phyloP scores from a whole-genome alignment of 2,888 invertebrate genomes.

The Hofmannophila pseudospretella region DNA sequence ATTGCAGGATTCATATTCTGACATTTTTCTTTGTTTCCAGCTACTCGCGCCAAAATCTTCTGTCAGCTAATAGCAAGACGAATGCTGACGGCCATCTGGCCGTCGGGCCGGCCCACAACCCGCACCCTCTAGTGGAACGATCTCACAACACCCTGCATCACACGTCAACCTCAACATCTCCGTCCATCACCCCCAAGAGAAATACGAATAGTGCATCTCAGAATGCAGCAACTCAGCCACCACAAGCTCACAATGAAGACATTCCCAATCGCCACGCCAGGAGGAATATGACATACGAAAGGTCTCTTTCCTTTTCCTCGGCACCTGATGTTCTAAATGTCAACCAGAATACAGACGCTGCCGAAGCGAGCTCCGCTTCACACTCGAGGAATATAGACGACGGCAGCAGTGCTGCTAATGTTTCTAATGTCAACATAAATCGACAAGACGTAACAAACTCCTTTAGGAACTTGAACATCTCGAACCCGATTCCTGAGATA shows the following conservation, averaged over 20 bases:
- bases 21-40: conserved; percentile 63
- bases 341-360: conserved; percentile 55
- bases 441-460: conserved; percentile 46
- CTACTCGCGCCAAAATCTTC: conserved; percentile 92
- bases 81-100: conserved; percentile 79
- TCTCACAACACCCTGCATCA: conserved; percentile 73
- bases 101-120: conserved; percentile 44
- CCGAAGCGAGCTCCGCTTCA: conserved; percentile 24
- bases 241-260: conserved; percentile 27
- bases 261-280: conserved; percentile 30
- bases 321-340: conserved; percentile 79
- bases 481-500: conserved; percentile 65
- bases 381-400: conserved; percentile 39
- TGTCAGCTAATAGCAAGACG: conserved; percentile 86
- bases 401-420: conserved; percentile 17
- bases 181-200: conserved; percentile 51
- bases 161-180: conserved; percentile 44
- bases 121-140: conserved; percentile 73
- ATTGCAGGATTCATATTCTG: too few species aligned
- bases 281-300: conserved; percentile 52
- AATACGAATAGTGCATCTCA: conserved; percentile 47
- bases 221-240: conserved; percentile 10
- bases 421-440: conserved; percentile 46
- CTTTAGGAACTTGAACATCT: conserved; percentile 55
- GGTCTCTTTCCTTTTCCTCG: conserved; percentile 67